Percentiles rank a stretch among this genome's conserved stretches.
Conservation (phyloP, 2,888 invertebrate genomes). For the Disparrhopalites patrizii region DNA sequence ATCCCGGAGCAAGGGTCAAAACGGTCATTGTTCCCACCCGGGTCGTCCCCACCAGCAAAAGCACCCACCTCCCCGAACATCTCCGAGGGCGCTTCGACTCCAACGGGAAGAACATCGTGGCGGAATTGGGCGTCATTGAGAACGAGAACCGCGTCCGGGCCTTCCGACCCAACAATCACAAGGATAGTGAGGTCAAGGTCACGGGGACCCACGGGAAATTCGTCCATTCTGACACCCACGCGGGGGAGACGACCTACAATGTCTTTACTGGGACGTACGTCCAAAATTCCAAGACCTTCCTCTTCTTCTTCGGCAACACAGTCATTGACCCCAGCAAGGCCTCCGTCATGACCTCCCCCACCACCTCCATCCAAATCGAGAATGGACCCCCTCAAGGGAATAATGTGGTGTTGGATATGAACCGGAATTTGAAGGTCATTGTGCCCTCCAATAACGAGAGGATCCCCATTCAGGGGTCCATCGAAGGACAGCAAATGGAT, state of each 20-base stretch:
- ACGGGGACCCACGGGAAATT: constrained; percentile 50
- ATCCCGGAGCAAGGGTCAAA: background rate
- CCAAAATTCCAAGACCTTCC: constrained; percentile 49
- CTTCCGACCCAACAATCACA: constrained; percentile 35
- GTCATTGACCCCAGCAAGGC: constrained; percentile 40
- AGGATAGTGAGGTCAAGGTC: constrained; percentile 48
- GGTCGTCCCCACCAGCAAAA: background rate
- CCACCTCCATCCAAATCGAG: constrained; percentile 43
- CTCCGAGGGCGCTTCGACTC: constrained; percentile 37
- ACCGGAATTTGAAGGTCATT: constrained; percentile 47
- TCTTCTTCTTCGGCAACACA: constrained; percentile 51
- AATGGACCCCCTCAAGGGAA: constrained; percentile 39
- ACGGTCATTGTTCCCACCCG: constrained; percentile 20
- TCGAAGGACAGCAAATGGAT: constrained; percentile 48
- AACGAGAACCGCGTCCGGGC: constrained; percentile 34
- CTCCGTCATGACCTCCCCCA: background rate
- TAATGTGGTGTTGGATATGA: constrained; percentile 49
- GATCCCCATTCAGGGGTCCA: constrained; percentile 46
- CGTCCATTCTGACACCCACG: constrained; percentile 42
- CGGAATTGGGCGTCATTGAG: constrained; percentile 40
- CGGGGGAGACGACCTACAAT: constrained; percentile 49
- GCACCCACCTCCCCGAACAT: constrained; percentile 33
- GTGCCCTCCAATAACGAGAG: constrained; percentile 46
- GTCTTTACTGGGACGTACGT: constrained; percentile 51
- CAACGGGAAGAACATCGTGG: constrained; percentile 34